Base-by-base conservation (phyloP, 1,140 invertebrate genomes). In the Achroia grisella region DNA sequence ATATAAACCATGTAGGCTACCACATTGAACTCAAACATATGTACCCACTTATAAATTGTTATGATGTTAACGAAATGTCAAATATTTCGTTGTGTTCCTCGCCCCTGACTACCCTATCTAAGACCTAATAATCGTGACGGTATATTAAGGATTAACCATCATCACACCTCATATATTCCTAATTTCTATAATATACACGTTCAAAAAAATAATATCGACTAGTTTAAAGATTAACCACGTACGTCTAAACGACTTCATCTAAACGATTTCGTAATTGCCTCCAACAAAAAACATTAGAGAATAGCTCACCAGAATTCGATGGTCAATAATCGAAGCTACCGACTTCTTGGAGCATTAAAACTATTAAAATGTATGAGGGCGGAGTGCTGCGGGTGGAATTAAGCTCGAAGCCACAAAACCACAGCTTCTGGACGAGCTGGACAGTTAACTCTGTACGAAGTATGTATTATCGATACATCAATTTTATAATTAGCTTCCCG, bases 381-480 rank as follows among this genome's bases (percentile, higher is more conserved):
- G 71, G 57, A 49, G 48, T 52, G 13, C 36, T 66, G 63, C 58
- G 73, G 68, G 57, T 52, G 45, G 62, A 64, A 74, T 68, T 72
- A 70, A 74, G 61, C 62, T 68, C 55, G 54, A 57, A 61, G 73
- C 74, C 76, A 48, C 72, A 80, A 56, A 76, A 77, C 76, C 76
- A 74, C 73, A 80, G 70, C 73, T 80, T 56, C 71, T 72, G 71
- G 67, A 69, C 50, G 36, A 59, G 48, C 64, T 54, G 67, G 54
- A 67, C 65, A 65, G 61, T 53, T 56, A 56, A 23, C 17, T 23
- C 17, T 23, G 17, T 23, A 46, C 28, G 3, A 27, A 40, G 39
- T 55, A n/a, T n/a, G n/a, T n/a, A 56, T 51, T 61, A 62, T 50
- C 47, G 49, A 39, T 53, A 48, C 43, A 23, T 44, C 34, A 33